Conservation (phyloP, 2,113 vertebrate species). For the Hemibagrus wyckioides region DNA sequence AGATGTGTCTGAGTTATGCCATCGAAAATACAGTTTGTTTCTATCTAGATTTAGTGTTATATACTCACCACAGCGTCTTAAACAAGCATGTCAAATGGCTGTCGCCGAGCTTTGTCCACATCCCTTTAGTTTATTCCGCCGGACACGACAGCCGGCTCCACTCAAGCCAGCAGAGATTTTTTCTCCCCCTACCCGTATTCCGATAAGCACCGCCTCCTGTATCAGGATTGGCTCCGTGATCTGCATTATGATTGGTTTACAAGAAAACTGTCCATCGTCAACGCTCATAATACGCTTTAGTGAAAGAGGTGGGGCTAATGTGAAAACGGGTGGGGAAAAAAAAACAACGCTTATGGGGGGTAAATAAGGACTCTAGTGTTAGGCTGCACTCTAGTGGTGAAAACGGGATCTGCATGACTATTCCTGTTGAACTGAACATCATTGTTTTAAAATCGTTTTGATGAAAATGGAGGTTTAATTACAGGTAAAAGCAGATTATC, state of each 20-base stretch:
- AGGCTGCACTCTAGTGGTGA: not conserved
- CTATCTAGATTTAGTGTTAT: not conserved
- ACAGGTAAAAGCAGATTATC: not conserved
- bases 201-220: not conserved
- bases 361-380: not conserved
- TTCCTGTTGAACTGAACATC: not conserved
- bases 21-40: not conserved
- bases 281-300: not conserved
- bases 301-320: not conserved
- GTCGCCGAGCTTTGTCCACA: not conserved
- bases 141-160: not conserved
- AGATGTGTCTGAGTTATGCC: not conserved
- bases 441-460: too few species aligned
- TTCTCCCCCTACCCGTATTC: not conserved
- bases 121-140: not conserved
- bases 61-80: conserved; percentile 3
- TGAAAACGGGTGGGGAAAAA: not conserved
- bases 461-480: not conserved
- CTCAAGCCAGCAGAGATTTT: not conserved
- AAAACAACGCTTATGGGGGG: not conserved
- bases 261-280: not conserved
- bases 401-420: not conserved
- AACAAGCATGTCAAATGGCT: not conserved
- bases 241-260: not conserved
- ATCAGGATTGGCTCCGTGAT: not conserved